Base-by-base conservation (phyloP, 2,113 vertebrate genomes). In the Phodopus roborovskii region DNA sequence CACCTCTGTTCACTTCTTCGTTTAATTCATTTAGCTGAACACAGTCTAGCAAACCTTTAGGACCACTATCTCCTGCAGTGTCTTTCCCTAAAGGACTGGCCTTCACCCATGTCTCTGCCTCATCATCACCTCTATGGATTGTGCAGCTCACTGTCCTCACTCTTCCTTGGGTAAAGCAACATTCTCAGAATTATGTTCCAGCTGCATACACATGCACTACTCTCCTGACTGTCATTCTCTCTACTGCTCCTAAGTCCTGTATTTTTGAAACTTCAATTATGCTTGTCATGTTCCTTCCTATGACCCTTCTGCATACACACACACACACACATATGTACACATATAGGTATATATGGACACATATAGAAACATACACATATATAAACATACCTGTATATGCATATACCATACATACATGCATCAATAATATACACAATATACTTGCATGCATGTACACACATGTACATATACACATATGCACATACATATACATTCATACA, bases 1-100 rank as follows among this genome's bases (percentile, higher is more conserved):
- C 78, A 16, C 39, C 90, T 93, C 56, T 22, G 78, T 0, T 53
- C 11, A n/a, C 74, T 60, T 75, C 45, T 77, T 71, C 88, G 36
- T 56, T 94, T 30, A 36, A n/a, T 53, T 86, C 68, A 50, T 68
- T 88, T 95, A 7, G 62, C 75, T 91, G 87, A 33, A 96, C 84
- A 56, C 10, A 50, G 78, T 3, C 64, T 86, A 82, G 13, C 30
- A 88, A 89, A 60, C 16, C 1, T 36, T 60, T 71, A n/a, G 50
- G 28, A 10, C 28, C 39, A 20, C 88, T 3, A 0, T 71, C 71
- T n/a, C n/a, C 86, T 71, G 10, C 15, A 45, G 24, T 36, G 45
- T 9, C 53, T 86, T 90, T 45, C 73, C 56, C 68, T 50, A 50
- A 77, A 91, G 74, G 66, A 73, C 36, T 22, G 7, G 8, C 39